Evolutionary conservation across 2,888 invertebrate genomes (phyloP), one percentile per base, ranked within the genome.

Genomic region (Apamea monoglypha): DNA sequence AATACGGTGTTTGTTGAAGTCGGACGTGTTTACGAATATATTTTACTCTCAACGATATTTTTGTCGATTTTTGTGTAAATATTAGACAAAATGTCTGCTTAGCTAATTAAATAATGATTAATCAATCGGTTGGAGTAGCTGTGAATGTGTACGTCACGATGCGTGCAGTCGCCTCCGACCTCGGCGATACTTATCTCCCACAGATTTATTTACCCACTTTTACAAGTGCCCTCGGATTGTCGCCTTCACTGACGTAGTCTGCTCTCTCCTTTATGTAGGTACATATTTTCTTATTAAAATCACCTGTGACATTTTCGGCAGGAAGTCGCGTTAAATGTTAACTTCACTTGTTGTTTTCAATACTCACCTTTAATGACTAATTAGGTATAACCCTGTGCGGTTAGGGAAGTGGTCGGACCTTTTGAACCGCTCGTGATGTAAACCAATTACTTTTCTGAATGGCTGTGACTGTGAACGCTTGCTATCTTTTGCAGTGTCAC

Each of bases 111-210:
- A 84, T 87, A 85, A 87, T 88, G 83, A 88, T 89, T 88, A 88
- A 89, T 90, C 85, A 90, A 89, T 89, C 81, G 69, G 71, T 44
- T 73, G 67, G 71, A 76, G 74, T 80, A 66, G 56, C 80, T 66
- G 56, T 79, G 68, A 69, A 82, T 81, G 81, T 82, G 80, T 80
- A 88, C 83, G 88, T 88, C 89, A 83, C 88, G 87, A 85, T 78
- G 88, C 87, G 87, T 87, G 87, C 86, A 80, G 86, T 84, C 83
- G 86, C 88, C 83, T 86, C 78, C 84, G 94, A 92, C 95, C 95
- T 95, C 93, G 95, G 92, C 94, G 93, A 92, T 92, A 92, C 93
- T 94, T 93, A 94, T 93, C 93, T 91, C 88, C 81, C 85, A 90
- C 91, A 91, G 93, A 93, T 94, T 94, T 92, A 92, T 92, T 91